Evolutionary conservation across 2,797 vertebrate species (phyloP), one percentile per base, ranked within the genome.

Genomic region (Eleutherodactylus coqui): DNA sequence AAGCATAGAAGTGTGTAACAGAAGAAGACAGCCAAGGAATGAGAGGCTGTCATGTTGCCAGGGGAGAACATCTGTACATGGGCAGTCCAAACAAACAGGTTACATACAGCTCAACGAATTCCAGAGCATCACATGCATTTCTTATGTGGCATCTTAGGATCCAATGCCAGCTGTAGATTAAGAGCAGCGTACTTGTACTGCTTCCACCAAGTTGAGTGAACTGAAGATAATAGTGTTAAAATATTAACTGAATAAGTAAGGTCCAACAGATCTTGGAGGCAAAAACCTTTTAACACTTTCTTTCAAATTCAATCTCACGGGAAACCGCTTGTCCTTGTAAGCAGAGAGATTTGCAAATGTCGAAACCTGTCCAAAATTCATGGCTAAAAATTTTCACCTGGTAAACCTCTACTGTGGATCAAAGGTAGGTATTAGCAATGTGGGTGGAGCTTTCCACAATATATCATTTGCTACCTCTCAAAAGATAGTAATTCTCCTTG

Each of bases 201-300:
- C 13, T 27, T 72, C 69, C 41, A 45, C 69, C 69, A 27, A 6
- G 70, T 43, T n/a, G 38, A 73, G 24, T 73, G 70, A 73, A 73
- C 70, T 45, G 70, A 27, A 27, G 21, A 73, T 45, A 73, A 73
- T 45, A 27, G 24, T 73, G 70, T 0, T 73, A 43, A 73, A 73
- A 73, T 73, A 73, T 73, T 73, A n/a, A 73, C 38, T 27, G 70
- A 73, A 73, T 45, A 43, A 73, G 24, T 27, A 73, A 73, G 7
- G 36, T 24, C 36, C 10, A 8, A 43, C 9, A n/a, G 19, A 41
- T 43, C 36, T 70, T 34, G 36, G 67, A 41, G 36, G 41, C 10
- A 41, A n/a, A 73, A 73, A 27, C 70, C 38, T 73, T 73, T 73
- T 73, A 73, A 73, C 70, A 45, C 70, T 73, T 45, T 45, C 41